Base-by-base conservation (phyloP, 2,113 vertebrate species). In the Eulemur rufifrons region DNA sequence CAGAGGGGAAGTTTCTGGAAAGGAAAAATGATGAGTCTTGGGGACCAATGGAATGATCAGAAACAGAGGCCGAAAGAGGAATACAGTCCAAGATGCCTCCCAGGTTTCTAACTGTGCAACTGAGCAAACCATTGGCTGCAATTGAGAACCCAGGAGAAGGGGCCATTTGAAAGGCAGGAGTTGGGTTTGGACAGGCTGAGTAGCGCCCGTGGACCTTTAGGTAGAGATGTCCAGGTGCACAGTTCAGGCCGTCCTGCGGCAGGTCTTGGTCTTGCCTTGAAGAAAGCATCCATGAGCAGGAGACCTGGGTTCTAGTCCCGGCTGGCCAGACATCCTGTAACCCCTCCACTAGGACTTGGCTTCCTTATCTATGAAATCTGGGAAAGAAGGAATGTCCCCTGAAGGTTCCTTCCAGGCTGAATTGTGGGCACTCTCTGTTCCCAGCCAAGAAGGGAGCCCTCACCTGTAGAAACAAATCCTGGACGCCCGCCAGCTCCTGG, bases 401-500 rank as follows among this genome's bases (percentile, higher is more conserved):
- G 1, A 56, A 47, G 20, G 6, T 8, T 64, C 45, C 39, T 3
- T 59, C 14, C 21, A 37, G 25, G 76, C 56, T 47, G 27, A 39
- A 63, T 23, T 11, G 3, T 9, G 25, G 32, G 54, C 23, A 20
- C 82, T 47, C 91, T 50, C 0, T 17, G 18, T 61, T 94, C 42
- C 21, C 9, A 20, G 25, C 69, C 76, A 50, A 64, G 69, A 69
- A 50, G 37, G n/a, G 54, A 78, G 69, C 23, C 4, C n/a, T 93
- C 78, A 50, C 8, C 2, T 93, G 29, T 45, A 71, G 13, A 80
- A 86, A 82, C 2, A 20, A 84, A 23, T 21, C 39, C n/a, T 7
- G 87, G 77, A 73, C 92, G 64, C 97, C 95, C 89, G 78, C 15
- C 4, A 0, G 76, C 97, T 84, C 84, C 32, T 74, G 61, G 81